phyloP scores from a whole-genome alignment of 1,140 invertebrate species.

The Papilio polyxenes region DNA sequence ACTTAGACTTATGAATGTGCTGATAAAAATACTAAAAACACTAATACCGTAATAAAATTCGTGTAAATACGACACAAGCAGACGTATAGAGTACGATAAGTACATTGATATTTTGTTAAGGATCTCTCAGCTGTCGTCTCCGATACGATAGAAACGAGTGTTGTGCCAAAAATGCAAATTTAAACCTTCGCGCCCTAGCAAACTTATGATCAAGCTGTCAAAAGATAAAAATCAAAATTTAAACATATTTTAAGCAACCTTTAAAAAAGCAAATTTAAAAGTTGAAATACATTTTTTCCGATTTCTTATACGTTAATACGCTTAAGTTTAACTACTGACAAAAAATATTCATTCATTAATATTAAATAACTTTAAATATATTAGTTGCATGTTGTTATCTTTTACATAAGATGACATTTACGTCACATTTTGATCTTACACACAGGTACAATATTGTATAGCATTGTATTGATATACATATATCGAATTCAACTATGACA shows the following conservation, averaged over 20 bases:
- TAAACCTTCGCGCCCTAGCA: not conserved
- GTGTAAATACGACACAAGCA: not conserved
- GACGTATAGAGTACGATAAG: not conserved
- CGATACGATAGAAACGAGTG: not conserved
- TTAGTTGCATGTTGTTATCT: no score
- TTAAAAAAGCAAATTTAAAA: not conserved
- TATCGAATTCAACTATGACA: no score
- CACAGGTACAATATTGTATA: no score
- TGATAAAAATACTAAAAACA: conserved; percentile 14
- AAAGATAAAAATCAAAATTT: not conserved
- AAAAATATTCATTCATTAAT: no score
- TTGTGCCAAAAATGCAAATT: conserved; percentile 29
- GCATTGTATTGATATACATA: no score
- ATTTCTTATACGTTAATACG: not conserved
- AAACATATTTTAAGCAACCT: not conserved
- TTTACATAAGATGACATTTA: no score
- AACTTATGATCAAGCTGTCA: conserved; percentile 3
- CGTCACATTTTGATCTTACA: no score
- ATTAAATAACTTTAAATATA: no score
- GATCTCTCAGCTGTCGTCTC: conserved; percentile 3
- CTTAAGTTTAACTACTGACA: no score
- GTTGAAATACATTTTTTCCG: not conserved
- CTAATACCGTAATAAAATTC: conserved; percentile 7
- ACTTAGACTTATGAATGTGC: not conserved
- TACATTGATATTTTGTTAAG: not conserved